A percentile compares a stretch with the other conserved stretches of the same genome.
Conservation (phyloP, 2,888 invertebrate genomes). For the Mycogona germanica region DNA sequence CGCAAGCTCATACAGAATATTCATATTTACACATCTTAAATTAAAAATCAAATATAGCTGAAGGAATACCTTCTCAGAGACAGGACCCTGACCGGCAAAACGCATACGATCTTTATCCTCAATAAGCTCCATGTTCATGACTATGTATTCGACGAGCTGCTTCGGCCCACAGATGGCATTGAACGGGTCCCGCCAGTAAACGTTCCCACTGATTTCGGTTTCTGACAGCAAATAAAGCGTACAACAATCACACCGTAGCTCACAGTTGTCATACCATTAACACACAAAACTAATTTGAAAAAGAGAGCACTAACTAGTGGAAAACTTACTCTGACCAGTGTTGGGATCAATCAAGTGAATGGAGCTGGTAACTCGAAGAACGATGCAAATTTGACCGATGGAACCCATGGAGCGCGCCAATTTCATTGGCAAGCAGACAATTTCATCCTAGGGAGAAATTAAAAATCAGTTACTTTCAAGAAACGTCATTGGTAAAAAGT, state of each 20-base stretch:
- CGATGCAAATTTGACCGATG: slow-evolving; percentile 75
- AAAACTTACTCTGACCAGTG: slow-evolving; percentile 56
- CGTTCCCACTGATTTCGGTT: slow-evolving; percentile 64
- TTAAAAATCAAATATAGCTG: neutral
- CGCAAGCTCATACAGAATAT: too few species aligned
- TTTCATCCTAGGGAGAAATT: slow-evolving; percentile 35
- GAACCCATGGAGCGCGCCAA: slow-evolving; percentile 75
- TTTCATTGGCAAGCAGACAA: slow-evolving; percentile 79
- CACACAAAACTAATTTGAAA: slow-evolving; percentile 25
- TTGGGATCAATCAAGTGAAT: slow-evolving; percentile 88
- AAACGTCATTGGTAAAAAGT: neutral
- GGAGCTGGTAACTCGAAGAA: slow-evolving; percentile 73
- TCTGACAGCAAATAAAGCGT: too few species aligned
- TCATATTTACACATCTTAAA: slow-evolving; percentile 8
- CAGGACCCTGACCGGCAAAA: slow-evolving; percentile 76
- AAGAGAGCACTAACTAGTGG: neutral
- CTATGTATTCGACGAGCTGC: slow-evolving; percentile 79
- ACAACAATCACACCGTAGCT: too few species aligned
- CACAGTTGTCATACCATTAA: neutral
- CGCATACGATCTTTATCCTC: slow-evolving; percentile 56
- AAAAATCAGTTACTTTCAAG: neutral
- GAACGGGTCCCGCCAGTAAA: slow-evolving; percentile 81
- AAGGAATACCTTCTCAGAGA: slow-evolving; percentile 57
- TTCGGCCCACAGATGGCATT: slow-evolving; percentile 77
- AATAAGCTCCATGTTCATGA: slow-evolving; percentile 84